These are phyloP conservation scores for Nasonia vitripennis DNA, from an alignment of 1,140 invertebrate genomes.

Conservation along the genomic window DNA sequence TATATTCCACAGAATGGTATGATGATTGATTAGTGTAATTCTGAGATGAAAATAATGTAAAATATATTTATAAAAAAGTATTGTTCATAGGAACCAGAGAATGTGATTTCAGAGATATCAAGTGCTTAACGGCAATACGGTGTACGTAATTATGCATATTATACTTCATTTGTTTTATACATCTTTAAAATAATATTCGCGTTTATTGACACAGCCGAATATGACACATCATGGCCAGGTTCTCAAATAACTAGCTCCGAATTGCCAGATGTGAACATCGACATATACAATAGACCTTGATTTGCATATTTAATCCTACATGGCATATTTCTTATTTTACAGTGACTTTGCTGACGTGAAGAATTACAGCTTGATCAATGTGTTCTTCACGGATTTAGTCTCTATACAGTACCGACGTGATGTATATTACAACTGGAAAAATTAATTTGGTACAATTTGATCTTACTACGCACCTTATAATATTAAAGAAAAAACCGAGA, in stretches of 20 bases:
- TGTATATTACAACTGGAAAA: constrained; percentile 63
- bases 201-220: constrained; percentile 42
- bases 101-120: constrained; percentile 74
- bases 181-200: neutral
- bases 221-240: constrained; percentile 61
- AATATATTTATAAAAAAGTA: neutral
- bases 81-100: constrained; percentile 56
- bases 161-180: neutral
- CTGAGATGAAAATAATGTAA: neutral
- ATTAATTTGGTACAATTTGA: constrained; percentile 62
- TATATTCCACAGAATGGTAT: constrained; percentile 76
- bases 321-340: neutral
- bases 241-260: neutral
- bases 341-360: neutral
- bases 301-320: no score
- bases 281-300: constrained; percentile 53
- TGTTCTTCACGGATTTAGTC: constrained; percentile 66
- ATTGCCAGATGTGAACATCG: neutral
- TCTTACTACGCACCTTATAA: neutral
- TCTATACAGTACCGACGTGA: constrained; percentile 61
- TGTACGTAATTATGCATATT: constrained; percentile 63
- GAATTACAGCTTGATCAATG: constrained; percentile 60
- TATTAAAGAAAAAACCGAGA: no score
- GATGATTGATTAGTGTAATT: constrained; percentile 19
- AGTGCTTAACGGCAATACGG: constrained; percentile 68